Percentiles rank a stretch among this genome's conserved stretches.
phyloP scores from a whole-genome alignment of 2,888 invertebrate genomes.

The Ligdia adustata region DNA sequence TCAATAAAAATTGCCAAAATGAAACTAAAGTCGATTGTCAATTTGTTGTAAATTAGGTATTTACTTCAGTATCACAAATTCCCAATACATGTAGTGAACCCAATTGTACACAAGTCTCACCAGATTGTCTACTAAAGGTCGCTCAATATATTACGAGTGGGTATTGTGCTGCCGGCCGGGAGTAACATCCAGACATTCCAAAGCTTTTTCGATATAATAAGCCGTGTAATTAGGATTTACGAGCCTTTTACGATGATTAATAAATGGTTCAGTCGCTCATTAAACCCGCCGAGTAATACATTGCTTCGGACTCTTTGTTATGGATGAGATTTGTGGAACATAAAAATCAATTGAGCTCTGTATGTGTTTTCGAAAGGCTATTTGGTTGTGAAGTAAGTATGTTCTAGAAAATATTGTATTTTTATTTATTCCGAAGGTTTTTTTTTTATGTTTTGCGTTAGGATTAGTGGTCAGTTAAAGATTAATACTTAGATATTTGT shows the following conservation, averaged over 20 bases:
- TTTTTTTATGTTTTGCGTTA: no score
- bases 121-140: slow-evolving; percentile 28
- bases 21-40: no score
- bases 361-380: slow-evolving; percentile 9
- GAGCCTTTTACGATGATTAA: slow-evolving; percentile 71
- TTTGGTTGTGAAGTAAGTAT: no score
- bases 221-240: slow-evolving; percentile 78
- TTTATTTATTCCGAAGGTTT: no score
- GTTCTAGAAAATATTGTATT: no score
- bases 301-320: slow-evolving; percentile 50
- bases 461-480: no score
- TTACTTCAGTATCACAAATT: no score
- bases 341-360: slow-evolving; percentile 18
- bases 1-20: no score
- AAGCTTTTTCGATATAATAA: slow-evolving; percentile 73
- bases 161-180: slow-evolving; percentile 66
- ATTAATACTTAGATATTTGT: no score
- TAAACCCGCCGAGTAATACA: slow-evolving; percentile 56
- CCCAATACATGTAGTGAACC: no score
- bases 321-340: slow-evolving; percentile 51
- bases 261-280: slow-evolving; percentile 58
- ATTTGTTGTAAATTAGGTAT: no score
- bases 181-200: slow-evolving; percentile 53
- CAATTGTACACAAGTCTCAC: background rate
- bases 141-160: slow-evolving; percentile 49